A percentile compares a stretch with the other conserved stretches of the same genome.
These are phyloP conservation scores for Tetrapedia diversipes DNA, from an alignment of 2,888 invertebrate species.

Conservation along the genomic window DNA sequence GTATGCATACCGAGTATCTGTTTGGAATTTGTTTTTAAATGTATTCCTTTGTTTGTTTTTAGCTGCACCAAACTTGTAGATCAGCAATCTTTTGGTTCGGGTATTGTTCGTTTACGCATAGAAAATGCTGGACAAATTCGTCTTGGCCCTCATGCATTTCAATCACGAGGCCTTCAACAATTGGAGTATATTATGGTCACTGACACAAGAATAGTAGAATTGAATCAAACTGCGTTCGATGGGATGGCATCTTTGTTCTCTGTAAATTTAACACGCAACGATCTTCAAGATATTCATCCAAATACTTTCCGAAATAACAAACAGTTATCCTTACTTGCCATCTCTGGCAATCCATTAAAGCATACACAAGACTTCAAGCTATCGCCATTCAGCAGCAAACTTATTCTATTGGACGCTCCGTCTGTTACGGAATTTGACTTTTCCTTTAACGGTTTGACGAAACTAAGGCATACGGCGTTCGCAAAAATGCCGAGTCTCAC, in stretches of 20 bases:
- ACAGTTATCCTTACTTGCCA: conserved; percentile 87
- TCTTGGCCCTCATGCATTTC: conserved; percentile 83
- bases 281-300: conserved; percentile 87
- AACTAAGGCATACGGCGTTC: conserved; percentile 87
- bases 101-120: conserved; percentile 87
- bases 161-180: conserved; percentile 84
- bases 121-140: conserved; percentile 85
- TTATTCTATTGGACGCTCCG: conserved; percentile 85
- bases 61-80: conserved; percentile 88
- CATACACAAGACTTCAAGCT: conserved; percentile 67
- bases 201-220: conserved; percentile 87
- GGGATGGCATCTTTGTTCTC: conserved; percentile 87
- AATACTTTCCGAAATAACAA: conserved; percentile 88
- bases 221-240: conserved; percentile 88
- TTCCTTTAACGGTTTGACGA: conserved; percentile 88
- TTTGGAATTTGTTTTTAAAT: not conserved
- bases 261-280: conserved; percentile 88
- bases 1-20: too few species aligned
- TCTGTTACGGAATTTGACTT: conserved; percentile 89
- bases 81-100: conserved; percentile 87
- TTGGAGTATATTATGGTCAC: conserved; percentile 88
- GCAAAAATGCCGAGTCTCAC: conserved; percentile 87
- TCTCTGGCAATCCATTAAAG: conserved; percentile 87
- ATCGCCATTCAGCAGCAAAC: too few species aligned
- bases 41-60: conserved; percentile 58